phyloP scores from a whole-genome alignment of 2,113 vertebrate species.

The Ascaphus truei region DNA sequence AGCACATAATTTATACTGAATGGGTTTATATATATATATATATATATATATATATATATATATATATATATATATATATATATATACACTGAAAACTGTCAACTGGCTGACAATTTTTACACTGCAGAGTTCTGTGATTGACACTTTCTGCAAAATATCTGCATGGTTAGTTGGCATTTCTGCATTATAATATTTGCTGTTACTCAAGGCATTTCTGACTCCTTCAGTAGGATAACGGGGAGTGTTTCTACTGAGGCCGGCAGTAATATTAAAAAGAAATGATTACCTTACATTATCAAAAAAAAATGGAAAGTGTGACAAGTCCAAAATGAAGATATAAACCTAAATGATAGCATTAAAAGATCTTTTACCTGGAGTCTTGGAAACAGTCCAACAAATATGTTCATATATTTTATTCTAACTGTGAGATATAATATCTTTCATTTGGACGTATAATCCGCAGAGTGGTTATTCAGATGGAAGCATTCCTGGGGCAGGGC shows the following conservation, averaged over 20 bases:
- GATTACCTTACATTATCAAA: neutral
- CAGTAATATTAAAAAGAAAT: slow-evolving; percentile 8
- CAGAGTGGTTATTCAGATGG: slow-evolving; percentile 34
- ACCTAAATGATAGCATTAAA: neutral
- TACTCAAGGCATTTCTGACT: no score
- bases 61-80: no score
- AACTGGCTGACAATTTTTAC: no score
- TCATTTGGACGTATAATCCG: slow-evolving; percentile 54
- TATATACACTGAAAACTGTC: no score
- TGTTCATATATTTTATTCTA: slow-evolving; percentile 57
- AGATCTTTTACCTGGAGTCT: neutral
- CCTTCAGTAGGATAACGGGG: neutral
- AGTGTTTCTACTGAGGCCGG: neutral
- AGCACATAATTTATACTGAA: no score
- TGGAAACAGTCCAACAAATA: slow-evolving; percentile 38
- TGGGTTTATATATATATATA: no score
- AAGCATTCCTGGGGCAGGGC: slow-evolving; percentile 46
- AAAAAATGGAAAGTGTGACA: neutral
- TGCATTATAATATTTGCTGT: no score
- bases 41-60: no score
- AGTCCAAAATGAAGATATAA: slow-evolving; percentile 2
- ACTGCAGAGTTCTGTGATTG: no score
- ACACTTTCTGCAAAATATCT: no score
- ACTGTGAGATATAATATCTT: slow-evolving; percentile 50
- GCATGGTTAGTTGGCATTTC: no score